These are phyloP conservation scores for Drosophila nigrodunni DNA, from an alignment of 1,140 invertebrate species.

Conservation along the genomic window DNA sequence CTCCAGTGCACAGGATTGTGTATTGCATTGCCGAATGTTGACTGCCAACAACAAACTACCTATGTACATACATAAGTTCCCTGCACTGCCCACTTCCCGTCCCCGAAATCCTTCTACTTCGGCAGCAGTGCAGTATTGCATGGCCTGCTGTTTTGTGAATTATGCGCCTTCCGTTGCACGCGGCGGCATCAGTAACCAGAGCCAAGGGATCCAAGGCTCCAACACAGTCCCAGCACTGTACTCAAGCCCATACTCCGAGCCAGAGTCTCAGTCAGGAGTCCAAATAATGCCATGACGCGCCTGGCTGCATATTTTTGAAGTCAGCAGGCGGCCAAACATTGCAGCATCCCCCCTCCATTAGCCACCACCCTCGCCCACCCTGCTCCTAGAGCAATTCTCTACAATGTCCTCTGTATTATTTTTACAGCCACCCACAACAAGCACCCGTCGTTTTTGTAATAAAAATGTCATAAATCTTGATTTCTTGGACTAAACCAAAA, in stretches of 20 bases:
- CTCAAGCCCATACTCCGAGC: not conserved
- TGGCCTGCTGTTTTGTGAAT: conserved; percentile 79
- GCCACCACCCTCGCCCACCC: not conserved
- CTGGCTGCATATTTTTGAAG: conserved; percentile 79
- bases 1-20: conserved; percentile 55
- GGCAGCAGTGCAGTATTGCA: conserved; percentile 24
- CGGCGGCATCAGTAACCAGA: conserved; percentile 65
- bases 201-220: conserved; percentile 18
- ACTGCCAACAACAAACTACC: conserved; percentile 24
- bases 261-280: conserved; percentile 44
- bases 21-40: conserved; percentile 54
- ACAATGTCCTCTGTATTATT: conserved; percentile 38
- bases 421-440: conserved; percentile 64
- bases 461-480: conserved; percentile 84
- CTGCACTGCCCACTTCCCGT: too few species aligned
- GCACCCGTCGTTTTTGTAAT: conserved; percentile 76
- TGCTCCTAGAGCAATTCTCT: not conserved
- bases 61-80: not conserved
- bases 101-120: not conserved
- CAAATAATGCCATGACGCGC: conserved; percentile 75
- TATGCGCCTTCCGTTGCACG: conserved; percentile 82
- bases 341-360: conserved; percentile 9
- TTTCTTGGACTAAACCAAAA: conserved; percentile 79
- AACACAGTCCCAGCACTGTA: too few species aligned
- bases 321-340: conserved; percentile 51